Base-by-base conservation (phyloP, 2,797 vertebrate genomes). In the Lophotriccus pileatus region DNA sequence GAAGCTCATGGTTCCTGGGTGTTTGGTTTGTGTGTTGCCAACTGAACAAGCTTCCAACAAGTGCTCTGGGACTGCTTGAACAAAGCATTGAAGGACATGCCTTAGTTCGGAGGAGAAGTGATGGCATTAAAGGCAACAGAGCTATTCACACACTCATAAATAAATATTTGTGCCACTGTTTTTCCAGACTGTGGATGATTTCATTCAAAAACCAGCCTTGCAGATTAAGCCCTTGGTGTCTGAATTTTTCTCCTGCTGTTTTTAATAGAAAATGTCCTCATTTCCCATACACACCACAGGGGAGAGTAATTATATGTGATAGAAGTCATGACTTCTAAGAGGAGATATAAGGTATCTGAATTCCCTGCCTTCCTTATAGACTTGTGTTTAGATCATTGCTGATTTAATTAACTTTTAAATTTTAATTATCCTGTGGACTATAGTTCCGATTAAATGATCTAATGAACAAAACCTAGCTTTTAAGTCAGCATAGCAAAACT, bases 391-490 rank as follows among this genome's bases (percentile, higher is more conserved):
- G 68, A 87, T 96, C 36, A 95, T 94, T 94, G 84, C 55, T 82
- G 39, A 50, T 94, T 97, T 97, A 97, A 95, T 97, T 91, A 87
- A 79, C 77, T 91, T 77, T 94, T 87, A 79, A 70, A 92, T 94
- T 95, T 96, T 93, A 87, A 96, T 96, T 97, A 87, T 93, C 55
- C 14, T 84, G 39, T 68, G 22, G 69, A 87, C 63, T 91, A 39
- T 58, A 84, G 76, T 74, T 93, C 74, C 73, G 30, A 84, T 81
- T 83, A 87, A 89, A 82, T 72, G 56, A 83, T 73, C 52, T 78
- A 39, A 80, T 96, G 81, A 90, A 90, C 63, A 95, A 94, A 95
- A 56, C 13, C 20, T 90, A 77, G 56, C 28, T 75, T 96, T 86
- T 53, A 90, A 55, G 63, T 92, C 84, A 94, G 44, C n/a, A 50